Evolutionary conservation across 2,113 vertebrate species (phyloP).

Genomic region (Synchiropus splendidus): DNA sequence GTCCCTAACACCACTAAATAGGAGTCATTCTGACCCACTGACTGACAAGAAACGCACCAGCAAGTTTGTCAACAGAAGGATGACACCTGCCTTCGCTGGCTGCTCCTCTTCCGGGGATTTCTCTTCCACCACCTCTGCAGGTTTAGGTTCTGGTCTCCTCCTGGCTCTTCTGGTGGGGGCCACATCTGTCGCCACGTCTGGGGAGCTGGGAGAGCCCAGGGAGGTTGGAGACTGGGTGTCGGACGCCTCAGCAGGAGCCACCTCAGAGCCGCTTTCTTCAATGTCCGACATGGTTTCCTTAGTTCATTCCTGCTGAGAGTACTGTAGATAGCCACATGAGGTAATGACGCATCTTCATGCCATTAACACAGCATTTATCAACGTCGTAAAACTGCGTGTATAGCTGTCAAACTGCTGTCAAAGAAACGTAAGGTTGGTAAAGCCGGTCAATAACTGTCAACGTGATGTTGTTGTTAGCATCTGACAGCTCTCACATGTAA

Average conservation of each 20-base stretch:
- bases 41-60: neutral
- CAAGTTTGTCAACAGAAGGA: neutral
- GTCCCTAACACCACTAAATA: neutral
- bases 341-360: too few relatives aligned
- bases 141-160: slow-evolving; percentile 75
- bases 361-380: too few relatives aligned
- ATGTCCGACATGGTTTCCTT: slow-evolving; percentile 50
- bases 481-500: too few relatives aligned
- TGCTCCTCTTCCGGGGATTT: slow-evolving; percentile 21
- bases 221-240: slow-evolving; percentile 9
- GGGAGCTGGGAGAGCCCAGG: neutral
- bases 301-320: slow-evolving; percentile 34
- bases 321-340: too few relatives aligned
- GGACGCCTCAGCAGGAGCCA: neutral
- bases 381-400: too few relatives aligned
- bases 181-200: slow-evolving; percentile 51
- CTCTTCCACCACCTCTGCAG: slow-evolving; percentile 27
- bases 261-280: slow-evolving; percentile 12
- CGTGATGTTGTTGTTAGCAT: too few relatives aligned
- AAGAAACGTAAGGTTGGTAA: too few relatives aligned
- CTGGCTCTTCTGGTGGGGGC: slow-evolving; percentile 68
- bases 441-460: too few relatives aligned
- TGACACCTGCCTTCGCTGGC: slow-evolving; percentile 18
- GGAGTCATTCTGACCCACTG: neutral
- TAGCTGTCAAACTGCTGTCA: too few relatives aligned